Evolutionary conservation across 2,888 invertebrate genomes (phyloP), one percentile per base, ranked within the genome.

Genomic region (Phlogophora meticulosa): DNA sequence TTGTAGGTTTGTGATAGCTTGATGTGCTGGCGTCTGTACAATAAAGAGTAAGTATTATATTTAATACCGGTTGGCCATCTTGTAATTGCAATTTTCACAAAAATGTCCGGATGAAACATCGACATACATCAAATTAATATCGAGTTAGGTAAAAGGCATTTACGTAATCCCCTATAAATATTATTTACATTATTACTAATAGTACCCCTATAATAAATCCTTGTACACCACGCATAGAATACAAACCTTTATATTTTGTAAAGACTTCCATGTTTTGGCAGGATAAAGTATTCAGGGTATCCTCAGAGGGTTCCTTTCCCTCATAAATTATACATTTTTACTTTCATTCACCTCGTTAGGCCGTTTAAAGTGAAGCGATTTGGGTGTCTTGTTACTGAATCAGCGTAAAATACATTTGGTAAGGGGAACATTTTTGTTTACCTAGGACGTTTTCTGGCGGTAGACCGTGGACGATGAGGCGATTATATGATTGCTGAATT

Each of bases 261-360:
- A 57, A 62, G 59, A 63, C 36, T 52, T 49, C 57, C 60, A 49
- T 55, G 48, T 72, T 55, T 56, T 38, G 40, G 28, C 38, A 38
- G 36, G 34, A 55, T 78, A 71, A 75, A 75, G 63, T 68, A 72
- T 56, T 48, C 45, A 63, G 52, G 40, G 51, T n/a, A 48, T 11
- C 22, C 53, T 52, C 56, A 5, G 60, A 67, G 58, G 78, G 48
- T 46, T 38, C 7, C 9, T 24, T 38, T 38, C 36, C 49, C 75
- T 80, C 60, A 80, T 80, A 82, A 69, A 80, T 82, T 67, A 76
- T 70, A 76, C 76, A 82, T 80, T 57, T 60, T 68, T 55, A 67
- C 66, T 52, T 73, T 63, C 68, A 38, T 62, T 78, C 69, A 56
- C 51, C 67, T 80, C 66, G 82, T 76, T 70, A 76, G 36, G 52